Conservation (phyloP, 2,113 vertebrate genomes). For the Empidonax traillii region DNA sequence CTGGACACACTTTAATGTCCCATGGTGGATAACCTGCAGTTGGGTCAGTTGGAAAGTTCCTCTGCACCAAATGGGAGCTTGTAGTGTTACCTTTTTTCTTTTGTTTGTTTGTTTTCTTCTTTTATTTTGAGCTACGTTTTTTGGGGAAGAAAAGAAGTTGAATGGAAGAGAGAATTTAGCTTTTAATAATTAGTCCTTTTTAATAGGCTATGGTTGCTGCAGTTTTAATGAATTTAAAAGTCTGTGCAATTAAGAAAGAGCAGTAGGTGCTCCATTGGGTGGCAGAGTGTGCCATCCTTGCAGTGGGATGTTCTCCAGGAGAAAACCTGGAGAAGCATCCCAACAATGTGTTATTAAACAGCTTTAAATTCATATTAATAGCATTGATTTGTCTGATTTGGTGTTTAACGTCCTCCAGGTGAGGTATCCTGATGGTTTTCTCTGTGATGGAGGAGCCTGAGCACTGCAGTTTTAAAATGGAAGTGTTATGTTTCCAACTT, state of each 20-base stretch:
- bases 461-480: neutral
- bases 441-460: neutral
- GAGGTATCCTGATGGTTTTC: neutral
- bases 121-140: neutral
- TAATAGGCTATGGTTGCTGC: neutral
- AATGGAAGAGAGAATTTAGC: neutral
- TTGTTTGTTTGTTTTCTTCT: neutral
- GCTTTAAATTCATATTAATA: constrained; percentile 26
- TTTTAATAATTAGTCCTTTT: neutral
- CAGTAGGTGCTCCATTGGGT: neutral
- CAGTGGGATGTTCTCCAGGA: neutral
- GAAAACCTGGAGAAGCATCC: neutral
- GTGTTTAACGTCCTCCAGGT: neutral
- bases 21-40: neutral
- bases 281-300: neutral
- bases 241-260: neutral
- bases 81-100: too few relatives aligned
- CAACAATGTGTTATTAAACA: neutral
- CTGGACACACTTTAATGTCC: neutral
- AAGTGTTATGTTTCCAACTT: neutral
- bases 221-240: neutral
- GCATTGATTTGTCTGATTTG: neutral
- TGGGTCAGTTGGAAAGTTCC: neutral
- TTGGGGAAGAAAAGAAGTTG: neutral
- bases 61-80: neutral